Conservation (phyloP, 1,140 invertebrate genomes). For the Zaprionus africanus region DNA sequence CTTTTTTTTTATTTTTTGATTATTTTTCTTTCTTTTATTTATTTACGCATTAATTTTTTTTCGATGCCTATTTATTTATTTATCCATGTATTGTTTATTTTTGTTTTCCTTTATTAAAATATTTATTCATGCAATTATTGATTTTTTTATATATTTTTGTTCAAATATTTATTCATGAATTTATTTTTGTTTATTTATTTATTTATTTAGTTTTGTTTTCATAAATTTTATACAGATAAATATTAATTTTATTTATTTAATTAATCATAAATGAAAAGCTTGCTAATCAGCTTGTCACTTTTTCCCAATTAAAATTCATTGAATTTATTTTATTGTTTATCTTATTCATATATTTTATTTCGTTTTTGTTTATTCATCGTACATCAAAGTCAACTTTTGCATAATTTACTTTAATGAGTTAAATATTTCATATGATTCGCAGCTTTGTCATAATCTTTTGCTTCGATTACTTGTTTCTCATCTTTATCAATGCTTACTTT, state of each 20-base stretch:
- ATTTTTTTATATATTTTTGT: neutral
- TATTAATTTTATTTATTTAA: too few species aligned
- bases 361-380: neutral
- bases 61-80: too few species aligned
- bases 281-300: too few species aligned
- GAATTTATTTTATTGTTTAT: neutral
- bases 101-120: too few species aligned
- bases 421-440: neutral
- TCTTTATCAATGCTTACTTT: constrained; percentile 41
- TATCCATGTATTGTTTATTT: too few species aligned
- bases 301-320: neutral
- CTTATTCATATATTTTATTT: neutral
- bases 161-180: neutral
- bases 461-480: neutral
- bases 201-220: too few species aligned
- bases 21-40: too few species aligned
- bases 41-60: too few species aligned
- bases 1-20: too few species aligned
- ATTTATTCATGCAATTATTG: neutral
- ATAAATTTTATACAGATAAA: too few species aligned
- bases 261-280: too few species aligned
- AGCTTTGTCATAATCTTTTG: constrained; percentile 7
- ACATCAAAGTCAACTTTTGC: neutral
- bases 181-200: too few species aligned
- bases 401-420: constrained; percentile 1